Evolutionary conservation across 2,797 vertebrate species (phyloP).

Genomic region (Microcaecilia unicolor): DNA sequence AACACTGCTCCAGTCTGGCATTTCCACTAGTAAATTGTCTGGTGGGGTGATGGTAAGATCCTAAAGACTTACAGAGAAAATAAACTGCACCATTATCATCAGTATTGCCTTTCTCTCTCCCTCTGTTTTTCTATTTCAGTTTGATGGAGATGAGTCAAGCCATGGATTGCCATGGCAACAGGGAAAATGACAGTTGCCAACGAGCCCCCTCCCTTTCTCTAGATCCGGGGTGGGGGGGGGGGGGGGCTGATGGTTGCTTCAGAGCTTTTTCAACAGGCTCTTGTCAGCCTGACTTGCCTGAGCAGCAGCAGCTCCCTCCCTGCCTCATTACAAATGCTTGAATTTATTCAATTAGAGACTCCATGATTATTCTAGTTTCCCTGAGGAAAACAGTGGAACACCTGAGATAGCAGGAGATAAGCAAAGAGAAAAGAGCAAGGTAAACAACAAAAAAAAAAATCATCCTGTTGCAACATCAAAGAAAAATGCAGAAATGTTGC

Average conservation of each 20-base stretch:
- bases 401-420: too few species aligned
- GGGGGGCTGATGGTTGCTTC: constrained; percentile 27
- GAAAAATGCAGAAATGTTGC: too few species aligned
- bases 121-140: constrained; percentile 37
- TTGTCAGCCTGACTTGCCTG: constrained; percentile 20
- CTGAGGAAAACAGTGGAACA: neutral
- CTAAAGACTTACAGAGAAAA: constrained; percentile 32
- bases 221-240: constrained; percentile 34
- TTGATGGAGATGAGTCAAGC: constrained; percentile 48
- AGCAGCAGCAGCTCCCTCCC: neutral
- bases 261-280: constrained; percentile 17
- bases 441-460: too few species aligned
- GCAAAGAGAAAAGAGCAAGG: too few species aligned
- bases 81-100: constrained; percentile 13
- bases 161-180: constrained; percentile 42
- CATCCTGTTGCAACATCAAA: too few species aligned
- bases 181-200: constrained; percentile 57
- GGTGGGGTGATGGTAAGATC: constrained; percentile 31
- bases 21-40: constrained; percentile 49
- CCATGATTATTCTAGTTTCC: constrained; percentile 3
- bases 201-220: constrained; percentile 33
- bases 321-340: neutral
- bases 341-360: neutral
- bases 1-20: constrained; percentile 47
- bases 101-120: constrained; percentile 22